Percentiles rank a stretch among this genome's conserved stretches.
These are phyloP conservation scores for Clitarchus hookeri DNA, from an alignment of 2,888 invertebrate species.

Conservation along the genomic window DNA sequence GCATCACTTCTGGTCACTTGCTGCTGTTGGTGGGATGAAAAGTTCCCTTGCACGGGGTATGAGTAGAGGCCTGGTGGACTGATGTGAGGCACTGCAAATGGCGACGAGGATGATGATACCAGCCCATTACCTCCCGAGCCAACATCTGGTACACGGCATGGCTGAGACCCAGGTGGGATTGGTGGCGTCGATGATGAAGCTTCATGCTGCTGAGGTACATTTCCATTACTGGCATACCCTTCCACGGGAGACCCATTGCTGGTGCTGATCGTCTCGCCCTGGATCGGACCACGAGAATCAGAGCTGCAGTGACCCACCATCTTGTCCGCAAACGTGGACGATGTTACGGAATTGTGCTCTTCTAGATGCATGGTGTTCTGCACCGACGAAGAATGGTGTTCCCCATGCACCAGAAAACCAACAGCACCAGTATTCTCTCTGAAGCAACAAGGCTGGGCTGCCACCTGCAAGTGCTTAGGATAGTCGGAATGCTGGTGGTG, in stretches of 20 bases:
- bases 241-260: constrained; percentile 64
- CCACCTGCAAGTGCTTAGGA: background rate
- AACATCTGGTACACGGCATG: constrained; percentile 30
- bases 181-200: constrained; percentile 33
- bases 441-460: constrained; percentile 1
- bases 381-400: background rate
- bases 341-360: constrained; percentile 65
- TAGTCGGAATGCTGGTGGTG: background rate
- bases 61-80: constrained; percentile 37
- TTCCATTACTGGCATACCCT: constrained; percentile 23
- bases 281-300: constrained; percentile 68
- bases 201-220: constrained; percentile 34
- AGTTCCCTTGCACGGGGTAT: constrained; percentile 30
- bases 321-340: constrained; percentile 62
- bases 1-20: background rate
- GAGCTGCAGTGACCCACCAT: constrained; percentile 31
- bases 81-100: constrained; percentile 35
- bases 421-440: background rate
- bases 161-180: constrained; percentile 31
- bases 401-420: background rate
- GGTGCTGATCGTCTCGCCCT: constrained; percentile 83
- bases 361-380: background rate
- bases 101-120: constrained; percentile 38
- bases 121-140: constrained; percentile 28
- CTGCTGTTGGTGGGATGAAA: constrained; percentile 25